Evolutionary conservation across 2,888 invertebrate genomes (phyloP), one percentile per base, ranked within the genome.

Genomic region (Lepas anatifera): DNA sequence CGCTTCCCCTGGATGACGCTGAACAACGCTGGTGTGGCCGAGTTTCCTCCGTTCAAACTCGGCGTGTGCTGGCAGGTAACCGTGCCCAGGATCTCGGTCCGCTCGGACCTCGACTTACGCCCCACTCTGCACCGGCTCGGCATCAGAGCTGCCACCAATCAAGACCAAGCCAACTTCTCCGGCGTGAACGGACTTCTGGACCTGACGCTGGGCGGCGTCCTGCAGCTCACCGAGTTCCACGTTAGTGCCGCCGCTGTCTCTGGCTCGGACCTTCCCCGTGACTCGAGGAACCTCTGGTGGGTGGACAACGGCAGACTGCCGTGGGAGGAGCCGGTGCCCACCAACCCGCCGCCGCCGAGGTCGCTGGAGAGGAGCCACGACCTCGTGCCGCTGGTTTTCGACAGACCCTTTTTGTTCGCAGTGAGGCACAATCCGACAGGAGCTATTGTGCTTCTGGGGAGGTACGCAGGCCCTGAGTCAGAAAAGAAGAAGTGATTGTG

Each of bases 371-470:
- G 43, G 16, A 13, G 43, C 10, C 16, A 13, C 43, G 43, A 13
- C 16, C 18, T 43, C 10, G 43, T 13, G 10, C 10, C 6, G 43
- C 10, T 94, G 77, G 87, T 89, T 76, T 89, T 92, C 78, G 92
- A 94, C 76, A 84, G 92, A 77, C 93, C 93, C 0, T 94, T 94
- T 84, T 82, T 94, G 35, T 94, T 90, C 80, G 89, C 92, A 76
- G 90, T 93, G 22, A 85, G 93, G 77, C 93, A 94, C 80, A 93
- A 93, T 80, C 93, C 92, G 1, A 89, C 92, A n/a, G 93, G 93
- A 72, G 86, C 93, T 82, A 89, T 94, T 76, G 81, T 93, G 69
- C 90, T 90, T 78, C 90, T 92, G 83, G 93, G 93, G 63, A 84
- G 92, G 90, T 81, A 92, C 90, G 80, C 92, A 90, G 52, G 86